A percentile compares a stretch with the other conserved stretches of the same genome.
These are phyloP conservation scores for Epizoanthus scotinus DNA, from an alignment of 92 coral and sea anemone genomes.

Conservation along the genomic window DNA sequence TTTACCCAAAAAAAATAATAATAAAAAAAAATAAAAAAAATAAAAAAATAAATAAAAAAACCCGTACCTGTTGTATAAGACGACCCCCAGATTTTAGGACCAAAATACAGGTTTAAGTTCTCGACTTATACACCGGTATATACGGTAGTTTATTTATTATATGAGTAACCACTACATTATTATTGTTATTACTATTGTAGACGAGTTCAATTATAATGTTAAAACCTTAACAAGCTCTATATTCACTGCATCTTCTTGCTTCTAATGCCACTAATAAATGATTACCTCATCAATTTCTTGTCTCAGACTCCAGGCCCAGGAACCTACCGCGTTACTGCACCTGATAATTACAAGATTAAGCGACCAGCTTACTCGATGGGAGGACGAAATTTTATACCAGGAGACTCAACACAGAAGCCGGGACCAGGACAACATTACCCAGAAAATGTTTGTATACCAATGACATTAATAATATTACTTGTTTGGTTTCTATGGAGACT, in stretches of 20 bases:
- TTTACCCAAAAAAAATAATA: no score
- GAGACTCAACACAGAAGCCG: slow-evolving; percentile 88
- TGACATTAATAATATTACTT: neutral
- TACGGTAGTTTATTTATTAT: no score
- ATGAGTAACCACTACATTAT: no score
- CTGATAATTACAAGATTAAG: slow-evolving; percentile 66
- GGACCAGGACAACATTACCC: slow-evolving; percentile 98
- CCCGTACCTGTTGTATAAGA: no score
- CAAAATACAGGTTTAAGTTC: no score
- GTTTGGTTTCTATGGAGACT: neutral
- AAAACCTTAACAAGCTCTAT: neutral
- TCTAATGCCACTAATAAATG: neutral
- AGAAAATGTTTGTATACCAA: slow-evolving; percentile 66
- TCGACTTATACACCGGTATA: no score
- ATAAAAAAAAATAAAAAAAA: no score
- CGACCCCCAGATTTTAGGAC: no score
- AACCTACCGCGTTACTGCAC: slow-evolving; percentile 87
- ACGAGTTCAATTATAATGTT: no score
- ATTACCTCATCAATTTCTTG: neutral
- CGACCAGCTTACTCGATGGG: slow-evolving; percentile 84
- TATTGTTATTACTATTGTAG: no score
- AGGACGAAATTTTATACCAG: slow-evolving; percentile 80
- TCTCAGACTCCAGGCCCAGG: slow-evolving; percentile 98
- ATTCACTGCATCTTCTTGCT: neutral
- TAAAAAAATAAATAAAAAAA: no score